These are phyloP conservation scores for Sebastes ruberrimus DNA, from an alignment of 2,797 vertebrate species.

Conservation along the genomic window DNA sequence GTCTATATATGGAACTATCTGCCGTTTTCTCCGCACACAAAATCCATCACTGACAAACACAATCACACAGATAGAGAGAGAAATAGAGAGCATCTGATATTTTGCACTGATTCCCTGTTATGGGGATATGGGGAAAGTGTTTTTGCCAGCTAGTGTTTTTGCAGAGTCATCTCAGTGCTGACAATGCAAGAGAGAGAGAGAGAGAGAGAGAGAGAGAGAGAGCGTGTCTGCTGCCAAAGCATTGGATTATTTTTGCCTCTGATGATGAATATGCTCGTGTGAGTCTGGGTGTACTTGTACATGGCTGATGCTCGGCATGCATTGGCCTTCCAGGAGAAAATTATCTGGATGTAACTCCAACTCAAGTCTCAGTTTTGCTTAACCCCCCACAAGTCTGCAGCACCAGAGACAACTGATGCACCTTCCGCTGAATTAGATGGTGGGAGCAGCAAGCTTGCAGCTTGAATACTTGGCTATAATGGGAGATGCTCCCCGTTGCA, in stretches of 20 bases:
- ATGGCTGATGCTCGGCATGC: background rate
- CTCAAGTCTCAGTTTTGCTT: background rate
- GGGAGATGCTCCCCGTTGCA: background rate
- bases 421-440: no score
- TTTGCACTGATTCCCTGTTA: background rate
- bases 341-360: background rate
- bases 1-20: background rate
- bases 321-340: background rate
- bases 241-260: background rate
- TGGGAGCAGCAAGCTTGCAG: background rate
- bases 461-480: background rate
- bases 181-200: conserved; percentile 6
- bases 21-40: background rate
- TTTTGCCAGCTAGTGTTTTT: conserved; percentile 39
- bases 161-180: conserved; percentile 35
- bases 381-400: background rate
- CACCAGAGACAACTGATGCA: background rate
- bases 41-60: conserved; percentile 11
- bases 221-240: conserved; percentile 12
- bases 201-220: conserved; percentile 13
- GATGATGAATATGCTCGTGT: background rate
- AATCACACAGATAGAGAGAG: background rate
- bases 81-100: background rate
- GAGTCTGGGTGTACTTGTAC: background rate
- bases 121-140: background rate